Evolutionary conservation across 2,888 invertebrate genomes (phyloP).

Genomic region (Idaea aversata): DNA sequence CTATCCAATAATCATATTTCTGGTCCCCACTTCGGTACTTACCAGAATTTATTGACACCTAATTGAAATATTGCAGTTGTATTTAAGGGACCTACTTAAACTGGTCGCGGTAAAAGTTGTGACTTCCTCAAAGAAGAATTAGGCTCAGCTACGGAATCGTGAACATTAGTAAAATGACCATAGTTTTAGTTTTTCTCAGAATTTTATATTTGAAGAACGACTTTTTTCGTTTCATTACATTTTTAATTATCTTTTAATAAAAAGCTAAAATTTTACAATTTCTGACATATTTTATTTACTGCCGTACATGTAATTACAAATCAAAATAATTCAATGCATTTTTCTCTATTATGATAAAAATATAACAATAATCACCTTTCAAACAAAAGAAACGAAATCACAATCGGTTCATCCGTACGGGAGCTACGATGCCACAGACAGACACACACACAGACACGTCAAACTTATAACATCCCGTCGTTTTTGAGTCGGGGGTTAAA

Average conservation of each 20-base stretch:
- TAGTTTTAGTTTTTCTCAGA: slow-evolving; percentile 12
- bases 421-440: too few species aligned
- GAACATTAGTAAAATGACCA: slow-evolving; percentile 33
- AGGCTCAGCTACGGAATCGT: slow-evolving; percentile 27
- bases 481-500: too few species aligned
- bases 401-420: too few species aligned
- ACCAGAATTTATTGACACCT: background rate
- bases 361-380: too few species aligned
- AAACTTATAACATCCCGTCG: too few species aligned
- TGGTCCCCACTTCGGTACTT: background rate
- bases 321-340: too few species aligned
- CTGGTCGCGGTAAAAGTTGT: slow-evolving; percentile 34
- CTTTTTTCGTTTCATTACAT: too few species aligned
- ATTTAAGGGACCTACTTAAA: slow-evolving; percentile 21
- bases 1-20: background rate
- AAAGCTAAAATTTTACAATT: background rate
- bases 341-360: too few species aligned
- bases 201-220: background rate
- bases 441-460: too few species aligned
- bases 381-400: too few species aligned
- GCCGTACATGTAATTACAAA: too few species aligned
- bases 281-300: too few species aligned
- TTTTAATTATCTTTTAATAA: background rate
- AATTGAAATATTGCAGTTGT: background rate
- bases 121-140: slow-evolving; percentile 40